A percentile compares a stretch with the other conserved stretches of the same genome.
phyloP scores from a whole-genome alignment of 2,797 vertebrate genomes.

The Arremon brunneinucha region DNA sequence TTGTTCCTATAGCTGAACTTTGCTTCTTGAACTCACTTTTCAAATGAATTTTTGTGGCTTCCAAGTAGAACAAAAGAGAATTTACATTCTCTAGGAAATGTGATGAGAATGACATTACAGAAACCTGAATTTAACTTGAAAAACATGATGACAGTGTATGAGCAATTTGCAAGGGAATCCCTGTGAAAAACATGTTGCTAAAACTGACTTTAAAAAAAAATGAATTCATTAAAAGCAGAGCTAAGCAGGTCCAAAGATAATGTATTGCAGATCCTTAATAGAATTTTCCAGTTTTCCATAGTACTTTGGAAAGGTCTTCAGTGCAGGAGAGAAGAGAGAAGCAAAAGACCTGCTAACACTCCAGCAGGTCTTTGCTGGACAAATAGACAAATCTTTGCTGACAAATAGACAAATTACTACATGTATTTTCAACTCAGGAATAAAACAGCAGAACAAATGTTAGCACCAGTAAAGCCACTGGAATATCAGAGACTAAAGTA shows the following conservation, averaged over 20 bases:
- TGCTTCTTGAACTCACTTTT: background rate
- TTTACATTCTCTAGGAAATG: background rate
- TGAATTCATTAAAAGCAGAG: background rate
- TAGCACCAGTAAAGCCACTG: background rate
- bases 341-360: background rate
- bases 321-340: background rate
- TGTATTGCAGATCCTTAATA: background rate
- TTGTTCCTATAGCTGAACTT: background rate
- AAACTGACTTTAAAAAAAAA: background rate
- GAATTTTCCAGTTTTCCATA: background rate
- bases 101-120: background rate
- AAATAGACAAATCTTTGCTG: background rate
- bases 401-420: background rate
- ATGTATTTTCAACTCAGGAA: background rate
- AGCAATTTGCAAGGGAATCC: slow-evolving; percentile 31
- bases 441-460: background rate
- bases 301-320: background rate
- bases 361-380: background rate
- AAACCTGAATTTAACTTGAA: slow-evolving; percentile 16
- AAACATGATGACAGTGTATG: background rate
- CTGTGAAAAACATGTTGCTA: background rate
- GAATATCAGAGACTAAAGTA: background rate
- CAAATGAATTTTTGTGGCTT: background rate
- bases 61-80: background rate
- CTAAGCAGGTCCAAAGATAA: background rate